A percentile compares a stretch with the other conserved stretches of the same genome.
Conservation (phyloP, 2,888 invertebrate genomes). For the Cosmorhoe ocellata region DNA sequence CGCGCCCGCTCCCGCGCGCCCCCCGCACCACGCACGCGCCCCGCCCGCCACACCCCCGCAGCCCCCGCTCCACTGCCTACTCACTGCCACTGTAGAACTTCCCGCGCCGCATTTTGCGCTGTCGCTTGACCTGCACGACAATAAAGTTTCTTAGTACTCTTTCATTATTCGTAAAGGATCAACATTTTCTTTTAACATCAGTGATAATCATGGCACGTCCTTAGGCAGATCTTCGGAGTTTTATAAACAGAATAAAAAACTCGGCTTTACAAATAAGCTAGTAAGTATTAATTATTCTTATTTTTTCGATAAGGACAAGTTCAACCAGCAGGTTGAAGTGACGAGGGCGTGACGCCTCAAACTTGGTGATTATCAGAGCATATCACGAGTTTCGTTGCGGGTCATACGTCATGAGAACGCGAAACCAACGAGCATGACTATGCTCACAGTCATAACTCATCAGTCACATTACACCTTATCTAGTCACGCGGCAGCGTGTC, state of each 20-base stretch:
- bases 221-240: too few relatives aligned
- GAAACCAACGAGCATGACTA: conserved; percentile 16
- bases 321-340: conserved; percentile 11
- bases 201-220: too few relatives aligned
- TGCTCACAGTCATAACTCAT: neutral
- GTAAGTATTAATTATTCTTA: too few relatives aligned
- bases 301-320: neutral
- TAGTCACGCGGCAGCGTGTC: too few relatives aligned
- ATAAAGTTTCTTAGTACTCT: too few relatives aligned
- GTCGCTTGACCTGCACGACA: conserved; percentile 83
- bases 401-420: conserved; percentile 16
- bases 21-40: conserved; percentile 39
- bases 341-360: neutral
- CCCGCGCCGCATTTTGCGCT: conserved; percentile 84
- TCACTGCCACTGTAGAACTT: conserved; percentile 81
- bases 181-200: too few relatives aligned
- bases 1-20: conserved; percentile 35
- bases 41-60: conserved; percentile 55
- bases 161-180: too few relatives aligned
- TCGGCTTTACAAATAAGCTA: too few relatives aligned
- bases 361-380: conserved; percentile 13
- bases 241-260: too few relatives aligned
- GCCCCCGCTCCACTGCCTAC: conserved; percentile 79
- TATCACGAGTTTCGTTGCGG: conserved; percentile 13
- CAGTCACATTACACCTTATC: neutral